phyloP scores from a whole-genome alignment of 1,140 invertebrate species.

The Orussus abietinus region DNA sequence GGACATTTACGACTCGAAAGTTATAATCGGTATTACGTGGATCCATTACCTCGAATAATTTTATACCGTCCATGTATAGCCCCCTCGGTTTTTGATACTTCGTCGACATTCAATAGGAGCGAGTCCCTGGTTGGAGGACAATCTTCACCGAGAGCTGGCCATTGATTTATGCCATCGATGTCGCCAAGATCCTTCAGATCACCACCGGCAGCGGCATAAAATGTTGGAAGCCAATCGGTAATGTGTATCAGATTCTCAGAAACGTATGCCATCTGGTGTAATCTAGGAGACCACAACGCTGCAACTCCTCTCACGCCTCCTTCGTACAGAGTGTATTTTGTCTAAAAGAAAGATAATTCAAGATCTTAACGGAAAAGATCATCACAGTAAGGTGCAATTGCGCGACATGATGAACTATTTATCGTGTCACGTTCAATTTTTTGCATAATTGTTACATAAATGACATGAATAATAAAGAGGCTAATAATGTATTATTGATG shows the following conservation, averaged over 20 bases:
- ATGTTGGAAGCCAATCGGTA: constrained; percentile 69
- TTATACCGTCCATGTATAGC: constrained; percentile 49
- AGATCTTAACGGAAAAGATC: not conserved
- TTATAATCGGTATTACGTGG: too few species aligned
- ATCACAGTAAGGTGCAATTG: too few species aligned
- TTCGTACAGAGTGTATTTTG: constrained; percentile 69
- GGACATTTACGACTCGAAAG: too few species aligned
- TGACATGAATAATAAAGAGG: too few species aligned
- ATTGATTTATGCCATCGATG: constrained; percentile 62
- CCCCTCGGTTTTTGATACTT: constrained; percentile 46
- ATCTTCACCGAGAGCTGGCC: constrained; percentile 50
- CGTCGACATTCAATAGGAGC: constrained; percentile 53
- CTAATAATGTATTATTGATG: not conserved
- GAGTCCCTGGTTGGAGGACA: constrained; percentile 31
- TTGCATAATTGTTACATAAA: too few species aligned
- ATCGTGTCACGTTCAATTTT: too few species aligned
- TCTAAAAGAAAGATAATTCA: constrained; percentile 42
- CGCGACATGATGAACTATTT: too few species aligned
- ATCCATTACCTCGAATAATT: constrained; percentile 50
- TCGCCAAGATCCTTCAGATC: constrained; percentile 43
- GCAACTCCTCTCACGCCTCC: constrained; percentile 65
- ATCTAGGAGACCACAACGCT: constrained; percentile 62
- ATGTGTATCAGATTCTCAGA: constrained; percentile 62
- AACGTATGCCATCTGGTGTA: constrained; percentile 49
- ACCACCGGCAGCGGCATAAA: constrained; percentile 58